Conservation (phyloP, 2,113 vertebrate genomes). For the Neodontobutis hainanensis region DNA sequence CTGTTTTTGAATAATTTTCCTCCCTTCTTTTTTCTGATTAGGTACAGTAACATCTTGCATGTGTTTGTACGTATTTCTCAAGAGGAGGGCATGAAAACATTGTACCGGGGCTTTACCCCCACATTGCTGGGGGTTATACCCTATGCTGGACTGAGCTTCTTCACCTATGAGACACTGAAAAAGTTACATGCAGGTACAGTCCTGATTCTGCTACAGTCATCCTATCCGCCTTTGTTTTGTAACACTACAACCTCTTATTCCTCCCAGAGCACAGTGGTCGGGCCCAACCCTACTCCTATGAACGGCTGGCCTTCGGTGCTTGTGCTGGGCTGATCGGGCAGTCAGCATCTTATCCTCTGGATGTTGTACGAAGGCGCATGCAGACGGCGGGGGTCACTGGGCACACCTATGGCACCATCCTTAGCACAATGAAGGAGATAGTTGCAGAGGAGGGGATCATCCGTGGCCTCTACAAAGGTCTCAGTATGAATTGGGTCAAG, state of each 20-base stretch:
- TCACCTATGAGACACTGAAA: slow-evolving; percentile 95
- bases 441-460: slow-evolving; percentile 87
- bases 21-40: slow-evolving; percentile 55
- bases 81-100: slow-evolving; percentile 90
- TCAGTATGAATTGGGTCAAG: slow-evolving; percentile 99
- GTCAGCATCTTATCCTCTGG: slow-evolving; percentile 95
- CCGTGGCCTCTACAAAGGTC: slow-evolving; percentile 93
- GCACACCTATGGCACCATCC: slow-evolving; percentile 85
- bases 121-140: slow-evolving; percentile 94
- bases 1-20: no score
- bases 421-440: slow-evolving; percentile 87
- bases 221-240: not conserved
- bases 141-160: slow-evolving; percentile 96
- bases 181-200: slow-evolving; percentile 88
- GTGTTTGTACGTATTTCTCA: slow-evolving; percentile 94
- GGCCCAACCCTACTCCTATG: slow-evolving; percentile 85
- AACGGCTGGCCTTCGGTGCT: slow-evolving; percentile 91
- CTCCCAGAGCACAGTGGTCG: slow-evolving; percentile 85
- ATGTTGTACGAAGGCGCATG: slow-evolving; percentile 96
- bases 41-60: slow-evolving; percentile 96
- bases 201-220: not conserved
- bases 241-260: not conserved
- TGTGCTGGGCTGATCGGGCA: slow-evolving; percentile 93
- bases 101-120: slow-evolving; percentile 92
- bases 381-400: slow-evolving; percentile 94